Base-by-base conservation (phyloP, 2,888 invertebrate genomes). In the Eristalinus sepulchralis region DNA sequence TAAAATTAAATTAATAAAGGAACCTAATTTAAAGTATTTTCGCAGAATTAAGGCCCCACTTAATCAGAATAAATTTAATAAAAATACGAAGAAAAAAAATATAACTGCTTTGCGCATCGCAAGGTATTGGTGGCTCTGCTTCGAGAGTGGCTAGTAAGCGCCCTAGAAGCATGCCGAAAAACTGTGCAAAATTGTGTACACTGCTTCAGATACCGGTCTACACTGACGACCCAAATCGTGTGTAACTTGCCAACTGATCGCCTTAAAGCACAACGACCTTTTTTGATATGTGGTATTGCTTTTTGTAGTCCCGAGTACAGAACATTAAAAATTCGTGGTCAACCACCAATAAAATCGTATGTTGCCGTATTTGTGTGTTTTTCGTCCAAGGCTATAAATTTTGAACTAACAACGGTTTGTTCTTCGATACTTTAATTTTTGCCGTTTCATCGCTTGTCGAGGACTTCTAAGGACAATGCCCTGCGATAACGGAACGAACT, bases 311-410 rank as follows among this genome's bases (percentile, higher is more conserved):
- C 79, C 2, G 75, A 79, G 0, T 71, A 83, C 9, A 66, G 72
- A 22, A 47, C 78, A 20, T 17, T 77, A 22, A 68, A 24, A 75
- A 84, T 81, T 75, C 36, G 47, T 20, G 79, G 82, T 27, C 57
- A 72, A 64, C 79, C 79, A 53, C 68, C 72, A 13, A 31, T 34
- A 9, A 86, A 86, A 64, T 67, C 68, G 9, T 82, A 82, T 34
- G 72, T 82, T n/a, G 78, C 78, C 5, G 83, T 84, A 1, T 86
- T 86, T 59, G 81, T 80, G 70, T 88, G 84, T 66, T 88, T 88
- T 64, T 33, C 84, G 4, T 84, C 81, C 5, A 85, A 88, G 59
- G n/a, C n/a, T n/a, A n/a, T n/a, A n/a, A n/a, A n/a, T n/a, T n/a
- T n/a, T n/a, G n/a, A n/a, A n/a, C n/a, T n/a, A n/a, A 83, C 88